Base-by-base conservation (phyloP, 2,888 invertebrate species). In the Lucinisca nassula region DNA sequence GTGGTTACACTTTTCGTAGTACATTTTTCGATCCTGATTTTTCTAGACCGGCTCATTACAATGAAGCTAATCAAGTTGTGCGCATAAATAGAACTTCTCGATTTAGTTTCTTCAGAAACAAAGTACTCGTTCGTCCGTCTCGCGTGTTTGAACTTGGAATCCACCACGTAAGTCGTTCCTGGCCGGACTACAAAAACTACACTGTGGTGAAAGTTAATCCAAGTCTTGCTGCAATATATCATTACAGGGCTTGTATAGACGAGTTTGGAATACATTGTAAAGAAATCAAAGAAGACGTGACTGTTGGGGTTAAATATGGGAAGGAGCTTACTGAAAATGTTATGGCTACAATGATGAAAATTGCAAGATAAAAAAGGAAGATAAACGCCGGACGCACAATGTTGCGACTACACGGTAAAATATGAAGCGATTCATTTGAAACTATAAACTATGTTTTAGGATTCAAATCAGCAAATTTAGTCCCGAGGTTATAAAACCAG, bases 91-190 rank as follows among this genome's bases (percentile, higher is more conserved):
- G 92, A 45, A 89, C 92, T 8, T 76, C 79, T 58, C 80, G 82
- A 21, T 90, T 87, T 61, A 93, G 93, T 85, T 85, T 91, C 40
- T 90, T 94, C 40, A 92, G 95, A 45, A 94, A 96, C 17, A 96
- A 96, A 86, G 95, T 96, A 72, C 93, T 96, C 75, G 94, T 96
- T 4, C 91, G 93, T 49, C 96, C 96, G 4, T 91, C 93, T 55
- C 92, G 94, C 81, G 93, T 96, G 24, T 96, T 96, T 90, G 96
- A 96, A 85, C 95, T 96, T 87, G 96, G 96, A 0, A 96, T 96
- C 72, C 96, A 96, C 86, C 96, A 96, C 90, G 95, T 96, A 37
- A 96, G 96, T 85, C 82, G 86, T 38, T 58, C 90, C 3, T 89
- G 89, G 83, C 88, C 84, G 24, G 87, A 95, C 92, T 91, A 94